Evolutionary conservation across 2,113 vertebrate species (phyloP).

Genomic region (Prionailurus bengalensis): DNA sequence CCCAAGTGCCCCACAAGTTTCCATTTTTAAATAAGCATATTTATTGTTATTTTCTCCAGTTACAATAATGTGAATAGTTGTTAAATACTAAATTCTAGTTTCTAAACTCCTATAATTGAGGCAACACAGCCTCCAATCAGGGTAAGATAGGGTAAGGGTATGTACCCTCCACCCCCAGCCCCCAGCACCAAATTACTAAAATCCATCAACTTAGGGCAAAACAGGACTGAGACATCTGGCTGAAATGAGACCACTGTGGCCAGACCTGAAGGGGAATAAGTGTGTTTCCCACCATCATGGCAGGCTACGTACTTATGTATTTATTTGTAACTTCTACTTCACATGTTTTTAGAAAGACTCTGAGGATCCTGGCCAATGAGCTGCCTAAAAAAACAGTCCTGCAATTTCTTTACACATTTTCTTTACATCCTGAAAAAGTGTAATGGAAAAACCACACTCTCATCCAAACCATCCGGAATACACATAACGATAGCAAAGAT

Average conservation of each 20-base stretch:
- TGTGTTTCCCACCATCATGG: background rate
- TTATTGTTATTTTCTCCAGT: background rate
- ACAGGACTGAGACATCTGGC: background rate
- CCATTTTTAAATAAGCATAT: slow-evolving; percentile 44
- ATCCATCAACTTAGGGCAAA: slow-evolving; percentile 10
- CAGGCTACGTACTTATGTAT: background rate
- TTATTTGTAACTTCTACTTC: background rate
- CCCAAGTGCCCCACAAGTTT: slow-evolving; percentile 12
- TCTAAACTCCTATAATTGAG: background rate
- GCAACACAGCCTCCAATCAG: background rate
- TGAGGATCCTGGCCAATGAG: background rate
- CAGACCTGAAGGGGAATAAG: background rate
- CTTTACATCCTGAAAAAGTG: background rate
- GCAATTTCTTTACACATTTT: background rate
- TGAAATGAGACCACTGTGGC: background rate
- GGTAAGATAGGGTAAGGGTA: background rate
- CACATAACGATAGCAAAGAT: background rate
- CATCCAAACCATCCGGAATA: background rate
- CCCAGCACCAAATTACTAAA: slow-evolving; percentile 23
- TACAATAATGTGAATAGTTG: background rate
- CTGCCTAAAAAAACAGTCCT: background rate
- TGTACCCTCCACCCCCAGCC: background rate
- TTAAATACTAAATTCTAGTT: slow-evolving; percentile 51
- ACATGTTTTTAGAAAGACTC: background rate
- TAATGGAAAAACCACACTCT: background rate